These are phyloP conservation scores for Trogon melanurus DNA, from an alignment of 2,113 vertebrate species.

Conservation along the genomic window DNA sequence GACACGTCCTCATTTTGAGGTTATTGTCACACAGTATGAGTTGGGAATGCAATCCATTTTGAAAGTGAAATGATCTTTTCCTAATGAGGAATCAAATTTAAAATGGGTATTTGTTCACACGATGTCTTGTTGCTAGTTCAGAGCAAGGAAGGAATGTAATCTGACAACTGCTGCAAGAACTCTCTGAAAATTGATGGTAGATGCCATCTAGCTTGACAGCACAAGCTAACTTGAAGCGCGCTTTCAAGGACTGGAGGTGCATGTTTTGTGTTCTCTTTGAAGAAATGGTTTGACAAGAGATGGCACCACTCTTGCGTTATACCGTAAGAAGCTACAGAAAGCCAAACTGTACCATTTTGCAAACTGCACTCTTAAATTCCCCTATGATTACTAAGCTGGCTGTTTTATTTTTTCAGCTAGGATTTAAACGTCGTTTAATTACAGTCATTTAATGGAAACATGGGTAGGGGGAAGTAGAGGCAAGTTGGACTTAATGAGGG, in stretches of 20 bases:
- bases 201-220: neutral
- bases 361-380: neutral
- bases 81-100: neutral
- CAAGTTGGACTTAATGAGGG: neutral
- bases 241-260: neutral
- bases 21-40: neutral
- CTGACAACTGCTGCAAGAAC: conserved; percentile 9
- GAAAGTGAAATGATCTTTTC: neutral
- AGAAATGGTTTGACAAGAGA: neutral
- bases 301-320: neutral
- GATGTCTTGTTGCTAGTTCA: neutral
- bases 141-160: neutral
- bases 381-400: neutral
- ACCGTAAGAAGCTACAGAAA: neutral
- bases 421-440: neutral
- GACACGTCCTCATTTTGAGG: neutral
- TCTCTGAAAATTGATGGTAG: neutral
- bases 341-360: neutral
- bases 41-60: neutral
- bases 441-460: neutral
- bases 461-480: neutral
- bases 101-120: neutral
- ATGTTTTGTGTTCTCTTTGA: neutral
- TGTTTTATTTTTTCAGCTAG: neutral
- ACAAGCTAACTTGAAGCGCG: neutral